These are phyloP conservation scores for Kuschelorhynchus macadamiae DNA, from an alignment of 2,888 invertebrate genomes.

Conservation along the genomic window DNA sequence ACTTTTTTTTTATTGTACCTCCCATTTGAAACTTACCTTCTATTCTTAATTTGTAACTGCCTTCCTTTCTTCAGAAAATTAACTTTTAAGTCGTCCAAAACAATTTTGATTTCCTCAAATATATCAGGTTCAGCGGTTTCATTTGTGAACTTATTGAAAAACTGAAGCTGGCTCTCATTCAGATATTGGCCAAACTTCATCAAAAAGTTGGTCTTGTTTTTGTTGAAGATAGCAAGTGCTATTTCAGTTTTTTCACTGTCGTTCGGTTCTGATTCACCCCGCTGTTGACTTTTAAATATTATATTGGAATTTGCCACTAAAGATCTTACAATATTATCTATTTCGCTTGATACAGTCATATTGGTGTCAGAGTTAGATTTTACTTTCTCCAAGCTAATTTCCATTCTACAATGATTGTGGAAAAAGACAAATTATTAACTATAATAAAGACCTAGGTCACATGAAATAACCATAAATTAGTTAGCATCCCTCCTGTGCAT, in stretches of 20 bases:
- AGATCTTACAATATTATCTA: constrained; percentile 75
- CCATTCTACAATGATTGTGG: not conserved
- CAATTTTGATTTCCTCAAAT: constrained; percentile 74
- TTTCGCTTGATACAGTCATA: constrained; percentile 62
- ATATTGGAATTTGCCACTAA: constrained; percentile 75
- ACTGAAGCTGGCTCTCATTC: constrained; percentile 77
- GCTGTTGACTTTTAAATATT: constrained; percentile 87
- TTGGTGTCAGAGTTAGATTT: not conserved
- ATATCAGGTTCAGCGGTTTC: constrained; percentile 58
- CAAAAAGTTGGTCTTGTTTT: constrained; percentile 81
- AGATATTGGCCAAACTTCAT: constrained; percentile 83
- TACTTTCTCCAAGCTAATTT: not conserved
- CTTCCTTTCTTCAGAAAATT: constrained; percentile 68
- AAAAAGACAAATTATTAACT: not conserved
- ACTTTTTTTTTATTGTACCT: no score
- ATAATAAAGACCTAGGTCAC: no score
- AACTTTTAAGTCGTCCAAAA: constrained; percentile 75
- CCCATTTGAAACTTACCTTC: constrained; percentile 72
- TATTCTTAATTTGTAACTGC: constrained; percentile 76
- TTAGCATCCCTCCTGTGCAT: no score
- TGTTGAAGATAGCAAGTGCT: constrained; percentile 75
- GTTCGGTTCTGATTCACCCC: constrained; percentile 82
- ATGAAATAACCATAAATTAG: no score
- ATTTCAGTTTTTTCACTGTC: constrained; percentile 79
- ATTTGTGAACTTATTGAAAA: constrained; percentile 72